Percentiles rank a stretch among this genome's conserved stretches.
phyloP scores from a whole-genome alignment of 2,888 invertebrate species.

The Smittia aterrima region DNA sequence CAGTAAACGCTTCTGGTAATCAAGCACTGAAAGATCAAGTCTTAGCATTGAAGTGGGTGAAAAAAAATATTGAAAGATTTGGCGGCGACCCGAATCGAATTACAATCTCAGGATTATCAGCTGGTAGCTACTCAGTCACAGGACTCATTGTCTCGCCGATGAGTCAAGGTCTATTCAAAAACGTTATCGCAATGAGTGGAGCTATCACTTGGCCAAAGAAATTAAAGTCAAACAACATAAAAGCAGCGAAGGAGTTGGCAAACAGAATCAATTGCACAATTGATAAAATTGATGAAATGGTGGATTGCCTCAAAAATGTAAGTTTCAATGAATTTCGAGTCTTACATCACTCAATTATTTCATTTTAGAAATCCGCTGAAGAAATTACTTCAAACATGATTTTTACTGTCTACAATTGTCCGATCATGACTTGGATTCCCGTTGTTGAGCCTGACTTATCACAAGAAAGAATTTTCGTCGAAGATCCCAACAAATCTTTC shows the following conservation, averaged over 20 bases:
- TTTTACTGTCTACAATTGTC: too few relatives aligned
- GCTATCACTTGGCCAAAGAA: slow-evolving; percentile 57
- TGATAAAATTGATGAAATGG: slow-evolving; percentile 57
- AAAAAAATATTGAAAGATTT: too few relatives aligned
- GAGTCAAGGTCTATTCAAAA: slow-evolving; percentile 65
- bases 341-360: slow-evolving; percentile 46
- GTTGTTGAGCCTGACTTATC: slow-evolving; percentile 42
- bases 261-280: slow-evolving; percentile 61
- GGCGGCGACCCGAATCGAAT: too few relatives aligned
- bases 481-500: background rate
- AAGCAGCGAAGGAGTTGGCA: slow-evolving; percentile 63
- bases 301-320: slow-evolving; percentile 58
- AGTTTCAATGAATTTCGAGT: background rate
- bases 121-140: slow-evolving; percentile 55
- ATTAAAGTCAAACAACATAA: slow-evolving; percentile 55
- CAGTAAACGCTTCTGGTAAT: slow-evolving; percentile 63
- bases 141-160: slow-evolving; percentile 62
- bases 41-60: too few relatives aligned
- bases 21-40: slow-evolving; percentile 65
- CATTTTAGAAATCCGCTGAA: background rate
- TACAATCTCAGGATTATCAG: slow-evolving; percentile 62
- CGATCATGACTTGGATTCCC: background rate
- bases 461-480: slow-evolving; percentile 44
- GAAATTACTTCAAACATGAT: background rate
- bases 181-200: slow-evolving; percentile 66